Conservation (phyloP, 2,888 invertebrate genomes). For the Auanema freiburgensis region DNA sequence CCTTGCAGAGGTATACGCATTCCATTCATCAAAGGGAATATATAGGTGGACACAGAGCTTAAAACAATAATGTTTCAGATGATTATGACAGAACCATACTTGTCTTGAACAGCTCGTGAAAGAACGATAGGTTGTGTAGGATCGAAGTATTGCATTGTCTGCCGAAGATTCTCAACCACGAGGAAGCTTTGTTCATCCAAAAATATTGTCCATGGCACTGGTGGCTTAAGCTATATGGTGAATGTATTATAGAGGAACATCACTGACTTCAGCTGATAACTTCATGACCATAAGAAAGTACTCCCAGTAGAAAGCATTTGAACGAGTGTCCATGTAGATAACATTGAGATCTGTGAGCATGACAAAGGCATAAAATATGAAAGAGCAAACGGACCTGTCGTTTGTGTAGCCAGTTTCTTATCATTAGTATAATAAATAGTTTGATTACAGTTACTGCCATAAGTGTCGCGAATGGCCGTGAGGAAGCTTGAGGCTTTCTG, state of each 20-base stretch:
- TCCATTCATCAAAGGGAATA: constrained; percentile 14
- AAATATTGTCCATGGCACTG: constrained; percentile 19
- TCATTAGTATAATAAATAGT: constrained; percentile 14
- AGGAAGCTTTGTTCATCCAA: constrained; percentile 19
- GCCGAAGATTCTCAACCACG: constrained; percentile 8
- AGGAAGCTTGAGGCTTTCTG: constrained; percentile 17
- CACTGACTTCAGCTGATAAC: constrained; percentile 5
- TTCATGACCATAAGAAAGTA: constrained; percentile 7
- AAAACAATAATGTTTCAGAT: not conserved
- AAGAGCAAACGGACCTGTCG: constrained; percentile 4
- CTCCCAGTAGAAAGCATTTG: constrained; percentile 15
- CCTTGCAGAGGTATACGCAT: constrained; percentile 6
- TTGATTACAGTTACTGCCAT: constrained; percentile 15
- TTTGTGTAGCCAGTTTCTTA: constrained; percentile 9
- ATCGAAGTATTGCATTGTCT: constrained; percentile 13
- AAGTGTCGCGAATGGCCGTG: constrained; percentile 16
- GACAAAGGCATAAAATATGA: not conserved
- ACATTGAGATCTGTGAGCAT: constrained; percentile 12
- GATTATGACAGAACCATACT: no score
- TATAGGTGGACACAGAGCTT: constrained; percentile 3
- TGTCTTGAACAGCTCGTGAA: no score
- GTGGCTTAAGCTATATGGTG: not conserved
- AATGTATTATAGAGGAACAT: not conserved
- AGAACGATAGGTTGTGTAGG: constrained; percentile 1
- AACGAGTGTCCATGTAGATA: constrained; percentile 5